Conservation (phyloP, 2,113 vertebrate species). For the Indicator indicator region DNA sequence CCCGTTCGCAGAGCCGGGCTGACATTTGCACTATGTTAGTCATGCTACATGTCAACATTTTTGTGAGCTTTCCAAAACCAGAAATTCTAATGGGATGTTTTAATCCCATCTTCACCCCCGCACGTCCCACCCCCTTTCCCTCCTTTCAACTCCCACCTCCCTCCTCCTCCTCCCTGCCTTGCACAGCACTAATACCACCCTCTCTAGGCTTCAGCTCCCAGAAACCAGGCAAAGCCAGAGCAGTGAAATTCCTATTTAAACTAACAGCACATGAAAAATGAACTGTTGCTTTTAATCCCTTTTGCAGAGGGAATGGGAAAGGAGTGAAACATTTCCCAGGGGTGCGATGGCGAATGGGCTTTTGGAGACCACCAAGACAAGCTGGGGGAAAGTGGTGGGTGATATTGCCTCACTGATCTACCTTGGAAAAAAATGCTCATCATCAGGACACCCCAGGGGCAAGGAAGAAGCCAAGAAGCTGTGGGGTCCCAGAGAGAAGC, state of each 20-base stretch:
- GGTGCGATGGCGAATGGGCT: background rate
- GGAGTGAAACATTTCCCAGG: background rate
- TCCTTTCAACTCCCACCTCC: slow-evolving; percentile 26
- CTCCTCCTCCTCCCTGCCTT: slow-evolving; percentile 6
- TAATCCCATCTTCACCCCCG: slow-evolving; percentile 52
- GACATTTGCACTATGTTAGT: slow-evolving; percentile 72
- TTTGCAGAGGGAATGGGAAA: background rate
- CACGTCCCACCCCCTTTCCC: background rate
- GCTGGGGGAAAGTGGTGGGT: background rate
- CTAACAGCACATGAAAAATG: slow-evolving; percentile 59
- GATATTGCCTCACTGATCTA: background rate
- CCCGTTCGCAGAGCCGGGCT: slow-evolving; percentile 41
- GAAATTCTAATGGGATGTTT: slow-evolving; percentile 64
- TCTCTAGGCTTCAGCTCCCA: background rate
- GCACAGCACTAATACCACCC: slow-evolving; percentile 1
- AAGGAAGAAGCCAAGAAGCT: background rate
- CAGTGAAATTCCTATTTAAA: slow-evolving; percentile 47
- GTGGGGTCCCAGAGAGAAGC: background rate
- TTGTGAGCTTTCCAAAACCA: slow-evolving; percentile 73
- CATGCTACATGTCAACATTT: slow-evolving; percentile 73
- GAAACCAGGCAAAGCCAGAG: slow-evolving; percentile 24
- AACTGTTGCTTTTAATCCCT: slow-evolving; percentile 60
- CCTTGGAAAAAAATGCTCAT: background rate
- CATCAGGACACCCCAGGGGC: background rate
- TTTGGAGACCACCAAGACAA: background rate